Conservation (phyloP, 2,113 vertebrate species). For the Puma concolor region DNA sequence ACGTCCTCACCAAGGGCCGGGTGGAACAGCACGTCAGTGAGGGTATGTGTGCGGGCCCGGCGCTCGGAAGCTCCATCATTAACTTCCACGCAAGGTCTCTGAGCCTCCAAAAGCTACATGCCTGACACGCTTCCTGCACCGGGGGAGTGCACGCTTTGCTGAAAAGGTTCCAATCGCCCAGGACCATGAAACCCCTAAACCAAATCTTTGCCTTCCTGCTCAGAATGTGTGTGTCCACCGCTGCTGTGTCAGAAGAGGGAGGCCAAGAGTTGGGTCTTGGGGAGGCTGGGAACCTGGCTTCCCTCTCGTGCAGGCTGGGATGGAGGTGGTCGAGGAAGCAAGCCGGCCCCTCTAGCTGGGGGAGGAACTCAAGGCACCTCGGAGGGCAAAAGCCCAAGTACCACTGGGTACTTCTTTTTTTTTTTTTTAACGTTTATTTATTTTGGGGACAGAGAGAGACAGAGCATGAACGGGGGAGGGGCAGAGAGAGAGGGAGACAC, state of each 20-base stretch:
- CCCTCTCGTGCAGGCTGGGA: neutral
- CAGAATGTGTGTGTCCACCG: accelerated
- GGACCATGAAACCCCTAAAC: neutral
- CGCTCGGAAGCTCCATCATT: neutral
- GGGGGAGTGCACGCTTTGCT: neutral
- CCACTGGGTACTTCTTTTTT: too few relatives aligned
- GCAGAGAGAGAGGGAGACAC: too few relatives aligned
- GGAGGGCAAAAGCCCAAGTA: neutral
- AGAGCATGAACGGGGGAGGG: too few relatives aligned
- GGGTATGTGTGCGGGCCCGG: accelerated
- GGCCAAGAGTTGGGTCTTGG: neutral
- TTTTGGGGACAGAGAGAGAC: too few relatives aligned
- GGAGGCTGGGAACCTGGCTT: neutral
- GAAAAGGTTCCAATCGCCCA: neutral
- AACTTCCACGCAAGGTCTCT: neutral
- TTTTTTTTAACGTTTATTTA: too few relatives aligned
- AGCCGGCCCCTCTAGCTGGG: neutral
- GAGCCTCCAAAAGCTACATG: too few relatives aligned
- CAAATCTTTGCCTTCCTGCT: neutral
- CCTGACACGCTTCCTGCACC: neutral
- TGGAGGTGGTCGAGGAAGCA: too few relatives aligned
- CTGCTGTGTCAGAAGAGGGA: neutral
- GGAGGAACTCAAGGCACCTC: neutral
- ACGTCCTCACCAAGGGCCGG: accelerated
- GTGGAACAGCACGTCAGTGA: too few relatives aligned